phyloP scores from a whole-genome alignment of 2,888 invertebrate genomes.

The Mythimna pallens region DNA sequence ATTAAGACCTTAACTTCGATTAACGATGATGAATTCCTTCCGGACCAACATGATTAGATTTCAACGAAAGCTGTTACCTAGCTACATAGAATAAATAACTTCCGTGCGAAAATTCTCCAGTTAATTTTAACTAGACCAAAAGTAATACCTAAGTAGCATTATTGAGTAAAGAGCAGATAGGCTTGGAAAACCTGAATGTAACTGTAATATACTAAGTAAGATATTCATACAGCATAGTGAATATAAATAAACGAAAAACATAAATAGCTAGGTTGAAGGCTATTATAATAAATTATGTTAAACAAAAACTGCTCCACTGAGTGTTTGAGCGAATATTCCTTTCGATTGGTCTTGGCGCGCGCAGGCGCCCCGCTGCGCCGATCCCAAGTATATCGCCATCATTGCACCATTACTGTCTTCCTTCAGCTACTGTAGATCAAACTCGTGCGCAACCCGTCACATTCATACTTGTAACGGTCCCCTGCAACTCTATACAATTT shows the following conservation, averaged over 20 bases:
- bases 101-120: background rate
- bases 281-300: slow-evolving; percentile 74
- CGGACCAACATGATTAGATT: slow-evolving; percentile 57
- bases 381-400: slow-evolving; percentile 82
- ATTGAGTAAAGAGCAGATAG: slow-evolving; percentile 15
- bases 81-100: slow-evolving; percentile 20
- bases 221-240: slow-evolving; percentile 50
- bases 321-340: slow-evolving; percentile 70
- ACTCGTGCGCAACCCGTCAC: slow-evolving; percentile 80
- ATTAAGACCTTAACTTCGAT: slow-evolving; percentile 48
- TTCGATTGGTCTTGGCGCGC: slow-evolving; percentile 70
- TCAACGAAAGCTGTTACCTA: slow-evolving; percentile 47
- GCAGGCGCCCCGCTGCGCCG: slow-evolving; percentile 79
- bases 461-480: slow-evolving; percentile 74
- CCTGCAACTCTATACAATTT: slow-evolving; percentile 67
- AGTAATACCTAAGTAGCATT: background rate
- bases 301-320: slow-evolving; percentile 69
- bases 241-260: slow-evolving; percentile 60
- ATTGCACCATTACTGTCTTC: slow-evolving; percentile 82
- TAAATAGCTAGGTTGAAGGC: slow-evolving; percentile 62
- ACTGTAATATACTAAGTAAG: slow-evolving; percentile 42
- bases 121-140: background rate
- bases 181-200: slow-evolving; percentile 31
- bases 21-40: slow-evolving; percentile 67
- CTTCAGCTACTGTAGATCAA: slow-evolving; percentile 82